Percentiles rank a stretch among this genome's conserved stretches.
Conservation (phyloP, 2,797 vertebrate genomes). For the Phrynocephalus guinanensis region DNA sequence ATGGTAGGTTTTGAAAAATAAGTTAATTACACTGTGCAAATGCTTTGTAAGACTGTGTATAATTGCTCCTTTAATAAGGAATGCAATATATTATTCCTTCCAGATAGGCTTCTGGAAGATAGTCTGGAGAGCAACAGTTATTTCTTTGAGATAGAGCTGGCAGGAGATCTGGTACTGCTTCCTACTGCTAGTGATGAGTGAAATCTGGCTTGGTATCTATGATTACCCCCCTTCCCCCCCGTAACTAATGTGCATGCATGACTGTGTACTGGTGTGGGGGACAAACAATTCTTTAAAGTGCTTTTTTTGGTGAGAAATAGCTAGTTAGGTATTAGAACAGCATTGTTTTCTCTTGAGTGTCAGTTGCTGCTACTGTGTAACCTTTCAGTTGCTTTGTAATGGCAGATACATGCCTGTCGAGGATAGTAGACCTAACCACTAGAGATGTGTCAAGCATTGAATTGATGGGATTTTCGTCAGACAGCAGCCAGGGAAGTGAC, state of each 20-base stretch:
- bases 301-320: not conserved
- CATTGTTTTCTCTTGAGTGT: not conserved
- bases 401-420: conserved; percentile 13
- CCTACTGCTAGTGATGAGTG: not conserved
- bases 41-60: conserved; percentile 12
- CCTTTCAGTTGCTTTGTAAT: conserved; percentile 30
- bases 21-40: conserved; percentile 4
- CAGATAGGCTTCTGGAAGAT: not conserved
- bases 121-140: not conserved
- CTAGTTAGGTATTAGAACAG: not conserved
- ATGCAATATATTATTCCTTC: not conserved
- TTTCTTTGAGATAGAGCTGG: not conserved
- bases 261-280: not conserved
- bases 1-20: not conserved
- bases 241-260: not conserved
- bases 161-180: not conserved
- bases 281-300: not conserved
- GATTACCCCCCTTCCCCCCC: too few species aligned
- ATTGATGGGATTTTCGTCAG: conserved; percentile 30
- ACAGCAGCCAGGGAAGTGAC: too few species aligned
- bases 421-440: not conserved
- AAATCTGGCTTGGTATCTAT: not conserved
- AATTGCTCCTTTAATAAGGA: conserved; percentile 14
- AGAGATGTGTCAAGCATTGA: conserved; percentile 49
- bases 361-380: not conserved